Evolutionary conservation across 2,888 invertebrate genomes (phyloP).

Genomic region (Nemoura dubitans): DNA sequence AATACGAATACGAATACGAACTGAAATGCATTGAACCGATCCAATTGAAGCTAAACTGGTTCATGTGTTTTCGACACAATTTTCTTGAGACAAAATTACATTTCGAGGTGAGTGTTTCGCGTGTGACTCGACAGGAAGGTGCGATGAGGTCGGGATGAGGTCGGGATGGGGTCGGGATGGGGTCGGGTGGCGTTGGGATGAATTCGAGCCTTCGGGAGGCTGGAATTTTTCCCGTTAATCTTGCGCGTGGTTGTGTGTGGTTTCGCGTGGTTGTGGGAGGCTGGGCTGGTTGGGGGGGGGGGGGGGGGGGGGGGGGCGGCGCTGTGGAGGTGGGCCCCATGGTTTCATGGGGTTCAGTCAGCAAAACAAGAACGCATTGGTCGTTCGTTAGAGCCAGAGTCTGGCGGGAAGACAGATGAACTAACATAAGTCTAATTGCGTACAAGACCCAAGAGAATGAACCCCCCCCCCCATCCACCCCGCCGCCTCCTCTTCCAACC

Average conservation of each 20-base stretch:
- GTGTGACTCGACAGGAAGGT: too few species aligned
- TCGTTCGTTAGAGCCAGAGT: not conserved
- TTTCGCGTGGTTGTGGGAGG: not conserved
- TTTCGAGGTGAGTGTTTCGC: not conserved
- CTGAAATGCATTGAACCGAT: too few species aligned
- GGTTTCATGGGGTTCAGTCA: constrained; percentile 5
- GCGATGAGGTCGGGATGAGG: too few species aligned
- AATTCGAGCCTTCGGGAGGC: too few species aligned
- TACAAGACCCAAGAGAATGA: constrained; percentile 36
- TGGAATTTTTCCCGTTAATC: constrained; percentile 19
- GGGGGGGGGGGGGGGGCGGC: not conserved
- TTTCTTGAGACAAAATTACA: constrained; percentile 24
- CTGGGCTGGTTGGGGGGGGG: not conserved
- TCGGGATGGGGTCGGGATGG: too few species aligned
- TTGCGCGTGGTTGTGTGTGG: not conserved
- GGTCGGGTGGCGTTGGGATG: too few species aligned
- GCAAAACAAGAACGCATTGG: constrained; percentile 10
- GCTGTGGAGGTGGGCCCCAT: not conserved
- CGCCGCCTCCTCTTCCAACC: constrained; percentile 46
- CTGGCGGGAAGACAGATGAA: constrained; percentile 21
- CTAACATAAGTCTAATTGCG: constrained; percentile 36
- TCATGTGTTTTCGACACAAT: not conserved
- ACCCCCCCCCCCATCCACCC: constrained; percentile 48
- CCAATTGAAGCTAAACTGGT: too few species aligned
- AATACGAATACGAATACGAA: too few species aligned